These are phyloP conservation scores for Montipora foliosa DNA, from an alignment of 64 coral and sea anemone species.

Conservation along the genomic window DNA sequence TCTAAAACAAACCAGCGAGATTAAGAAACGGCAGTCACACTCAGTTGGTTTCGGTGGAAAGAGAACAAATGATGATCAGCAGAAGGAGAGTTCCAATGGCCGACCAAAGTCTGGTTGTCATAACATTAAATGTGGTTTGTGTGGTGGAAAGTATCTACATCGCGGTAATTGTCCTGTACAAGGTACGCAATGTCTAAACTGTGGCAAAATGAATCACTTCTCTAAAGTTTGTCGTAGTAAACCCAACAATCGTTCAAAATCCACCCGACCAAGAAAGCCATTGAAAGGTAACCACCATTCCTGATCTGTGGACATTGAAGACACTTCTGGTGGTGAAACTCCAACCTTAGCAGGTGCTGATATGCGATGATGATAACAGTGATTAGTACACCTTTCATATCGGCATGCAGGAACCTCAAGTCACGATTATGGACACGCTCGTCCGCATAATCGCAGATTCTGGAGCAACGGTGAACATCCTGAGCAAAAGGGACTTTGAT, in stretches of 20 bases:
- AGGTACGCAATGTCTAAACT: not conserved
- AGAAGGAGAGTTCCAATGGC: not conserved
- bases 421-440: not conserved
- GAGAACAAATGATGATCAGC: slow-evolving; percentile 7
- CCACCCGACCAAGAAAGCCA: not conserved
- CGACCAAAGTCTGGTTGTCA: not conserved
- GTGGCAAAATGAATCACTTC: not conserved
- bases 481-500: slow-evolving; percentile 38
- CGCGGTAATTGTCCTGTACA: not conserved
- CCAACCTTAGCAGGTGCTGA: not conserved
- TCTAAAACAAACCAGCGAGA: slow-evolving; percentile 30
- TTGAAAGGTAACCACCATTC: not conserved
- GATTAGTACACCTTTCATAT: not conserved
- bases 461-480: not conserved
- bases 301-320: not conserved
- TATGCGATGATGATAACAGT: not conserved
- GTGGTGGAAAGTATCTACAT: not conserved
- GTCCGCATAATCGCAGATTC: not conserved
- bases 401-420: not conserved
- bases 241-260: not conserved
- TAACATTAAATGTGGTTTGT: not conserved
- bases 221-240: slow-evolving; percentile 25
- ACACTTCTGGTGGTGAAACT: not conserved
- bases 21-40: slow-evolving; percentile 45
- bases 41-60: not conserved